Evolutionary conservation across 2,113 vertebrate species (phyloP), one percentile per base, ranked within the genome.

Genomic region (Ornithorhynchus anatinus): DNA sequence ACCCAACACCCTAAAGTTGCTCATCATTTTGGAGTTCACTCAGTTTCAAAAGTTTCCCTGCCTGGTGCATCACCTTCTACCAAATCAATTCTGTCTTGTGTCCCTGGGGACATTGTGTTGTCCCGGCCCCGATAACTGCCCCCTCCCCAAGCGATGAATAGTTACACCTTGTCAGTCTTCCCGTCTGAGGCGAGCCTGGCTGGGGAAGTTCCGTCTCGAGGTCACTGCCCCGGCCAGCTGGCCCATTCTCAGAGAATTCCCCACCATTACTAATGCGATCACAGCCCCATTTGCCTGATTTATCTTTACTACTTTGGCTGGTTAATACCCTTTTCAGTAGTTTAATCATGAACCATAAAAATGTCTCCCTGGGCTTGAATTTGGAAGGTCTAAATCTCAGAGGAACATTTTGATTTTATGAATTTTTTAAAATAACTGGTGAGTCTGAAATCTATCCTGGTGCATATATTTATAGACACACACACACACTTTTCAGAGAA

Each of bases 291-390:
- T 77, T 77, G 47, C 62, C 47, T 81, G 85, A 79, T 81, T 77
- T 66, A 81, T 79, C 65, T 68, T 62, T 74, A 31, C 59, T 63
- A 53, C 63, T 69, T 69, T 74, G 35, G 23, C 69, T 42, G 66
- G 47, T 68, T 83, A 74, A 54, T 74, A 56, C 54, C 73, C 79
- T 74, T 79, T 67, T 79, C 59, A 63, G 77, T 69, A 75, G 35
- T 79, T 83, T 81, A 72, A 67, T 67, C 52, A 83, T 58, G 77
- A 79, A 48, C 72, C 75, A 75, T 77, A 69, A 85, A 79, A 35
- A 75, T 67, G 69, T 77, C 72, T 83, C 31, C 48, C 52, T 27
- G 62, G 56, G 37, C 56, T 57, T 59, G 56, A 62, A 63, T 57
- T 69, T 67, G 61, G 54, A 75, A 79, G 69, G 75, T 57, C 72